Conservation (phyloP, 2,797 vertebrate species). For the Lepus townsendii region DNA sequence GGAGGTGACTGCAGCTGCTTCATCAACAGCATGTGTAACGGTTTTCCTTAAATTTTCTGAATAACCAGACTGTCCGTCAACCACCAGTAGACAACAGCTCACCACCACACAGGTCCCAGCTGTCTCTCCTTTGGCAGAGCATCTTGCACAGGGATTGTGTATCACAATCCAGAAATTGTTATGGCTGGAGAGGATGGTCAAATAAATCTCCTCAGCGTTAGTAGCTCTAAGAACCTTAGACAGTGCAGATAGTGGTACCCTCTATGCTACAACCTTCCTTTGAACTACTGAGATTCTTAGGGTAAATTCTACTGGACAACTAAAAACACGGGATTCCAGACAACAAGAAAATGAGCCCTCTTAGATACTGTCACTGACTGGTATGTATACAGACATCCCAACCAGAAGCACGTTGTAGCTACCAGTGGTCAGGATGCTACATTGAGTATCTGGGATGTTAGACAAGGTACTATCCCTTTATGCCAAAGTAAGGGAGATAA, state of each 20-base stretch:
- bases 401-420: conserved; percentile 97
- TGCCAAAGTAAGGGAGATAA: too few species aligned
- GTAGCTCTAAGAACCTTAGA: conserved; percentile 86
- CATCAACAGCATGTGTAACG: too few species aligned
- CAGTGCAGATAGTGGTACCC: conserved; percentile 98
- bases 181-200: too few species aligned
- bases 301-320: conserved; percentile 98
- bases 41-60: too few species aligned
- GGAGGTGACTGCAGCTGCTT: too few species aligned
- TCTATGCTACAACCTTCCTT: conserved; percentile 96
- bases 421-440: conserved; percentile 98
- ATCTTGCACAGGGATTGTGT: too few species aligned
- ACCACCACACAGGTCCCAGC: too few species aligned
- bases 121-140: too few species aligned
- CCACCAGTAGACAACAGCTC: too few species aligned
- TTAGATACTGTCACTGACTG: conserved; percentile 96
- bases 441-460: conserved; percentile 98
- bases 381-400: conserved; percentile 95
- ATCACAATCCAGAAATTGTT: too few species aligned
- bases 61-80: too few species aligned
- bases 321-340: conserved; percentile 98
- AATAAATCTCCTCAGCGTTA: too few species aligned
- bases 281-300: conserved; percentile 96
- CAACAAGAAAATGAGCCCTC: conserved; percentile 95
- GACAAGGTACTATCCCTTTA: conserved; percentile 93